Base-by-base conservation (phyloP, 2,797 vertebrate species). In the Gouania willdenowi region DNA sequence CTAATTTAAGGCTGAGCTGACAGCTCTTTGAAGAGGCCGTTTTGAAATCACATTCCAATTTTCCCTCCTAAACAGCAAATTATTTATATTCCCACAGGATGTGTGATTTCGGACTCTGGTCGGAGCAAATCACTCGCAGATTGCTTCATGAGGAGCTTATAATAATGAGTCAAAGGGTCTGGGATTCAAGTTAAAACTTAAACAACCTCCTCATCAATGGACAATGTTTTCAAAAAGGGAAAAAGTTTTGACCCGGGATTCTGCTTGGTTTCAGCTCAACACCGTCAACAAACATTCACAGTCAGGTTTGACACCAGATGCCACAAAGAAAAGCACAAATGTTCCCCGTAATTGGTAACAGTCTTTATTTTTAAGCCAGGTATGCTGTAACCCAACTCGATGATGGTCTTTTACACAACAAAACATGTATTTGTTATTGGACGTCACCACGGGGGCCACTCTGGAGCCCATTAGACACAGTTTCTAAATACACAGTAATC, bases 381-480 rank as follows among this genome's bases (percentile, higher is more conserved):
- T 93, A 75, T 59, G 44, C 56, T 68, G 72, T 88, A 94, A 98
- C 91, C 93, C 94, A 97, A 91, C 81, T 83, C 86, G 74, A 83
- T 83, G 90, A 89, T 89, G 91, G 93, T 94, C 90, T 87, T 92
- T 91, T 87, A 62, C 73, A 82, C 86, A 87, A 88, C 82, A 59
- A 36, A 56, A 75, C 86, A 85, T 89, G 91, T 92, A 92, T 94
- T 97, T 94, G 92, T 95, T 94, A 92, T 92, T 90, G 84, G 85
- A 93, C 87, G 88, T 92, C 88, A 77, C 85, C 72, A 81, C 82
- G 82, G 87, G n/a, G 87, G 88, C 84, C 87, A 86, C 85, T 91
- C 92, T 93, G 90, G 88, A 89, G 87, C 92, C 91, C 87, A 88
- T 95, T 94, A 93, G 84, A 86, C 77, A 73, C 80, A 82, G 86